These are phyloP conservation scores for Motacilla tschutschensis DNA, from an alignment of 2,113 vertebrate genomes.

Conservation along the genomic window DNA sequence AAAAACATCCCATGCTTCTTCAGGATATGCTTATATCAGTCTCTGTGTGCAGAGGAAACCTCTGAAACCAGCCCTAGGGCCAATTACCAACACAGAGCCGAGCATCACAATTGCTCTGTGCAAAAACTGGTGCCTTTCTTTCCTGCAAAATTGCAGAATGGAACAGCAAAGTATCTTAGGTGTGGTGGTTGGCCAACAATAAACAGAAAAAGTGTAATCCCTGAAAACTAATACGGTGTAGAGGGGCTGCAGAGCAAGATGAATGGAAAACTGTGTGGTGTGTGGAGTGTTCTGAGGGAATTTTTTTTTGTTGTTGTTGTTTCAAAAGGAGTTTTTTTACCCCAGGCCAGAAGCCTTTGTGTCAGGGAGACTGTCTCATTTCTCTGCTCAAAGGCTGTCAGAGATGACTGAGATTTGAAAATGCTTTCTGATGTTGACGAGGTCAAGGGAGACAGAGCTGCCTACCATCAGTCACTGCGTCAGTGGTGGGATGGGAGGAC, in stretches of 20 bases:
- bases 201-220: conserved; percentile 55
- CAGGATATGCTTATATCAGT: background rate
- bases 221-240: conserved; percentile 62
- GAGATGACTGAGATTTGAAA: conserved; percentile 84
- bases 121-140: conserved; percentile 27
- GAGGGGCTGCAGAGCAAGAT: conserved; percentile 64
- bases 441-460: conserved; percentile 78
- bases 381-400: conserved; percentile 85
- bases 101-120: background rate
- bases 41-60: background rate
- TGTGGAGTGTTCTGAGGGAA: conserved; percentile 56
- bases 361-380: conserved; percentile 82
- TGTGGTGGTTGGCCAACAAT: conserved; percentile 38
- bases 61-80: background rate
- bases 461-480: conserved; percentile 70
- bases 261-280: conserved; percentile 76
- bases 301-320: conserved; percentile 68
- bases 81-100: conserved; percentile 1
- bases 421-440: conserved; percentile 82
- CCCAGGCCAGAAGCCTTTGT: conserved; percentile 83
- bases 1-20: background rate
- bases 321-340: conserved; percentile 83
- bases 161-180: conserved; percentile 35
- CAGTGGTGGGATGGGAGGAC: conserved; percentile 61
- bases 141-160: background rate